These are phyloP conservation scores for Paedocypris micromegethes DNA, from an alignment of 2,797 vertebrate species.

Conservation along the genomic window DNA sequence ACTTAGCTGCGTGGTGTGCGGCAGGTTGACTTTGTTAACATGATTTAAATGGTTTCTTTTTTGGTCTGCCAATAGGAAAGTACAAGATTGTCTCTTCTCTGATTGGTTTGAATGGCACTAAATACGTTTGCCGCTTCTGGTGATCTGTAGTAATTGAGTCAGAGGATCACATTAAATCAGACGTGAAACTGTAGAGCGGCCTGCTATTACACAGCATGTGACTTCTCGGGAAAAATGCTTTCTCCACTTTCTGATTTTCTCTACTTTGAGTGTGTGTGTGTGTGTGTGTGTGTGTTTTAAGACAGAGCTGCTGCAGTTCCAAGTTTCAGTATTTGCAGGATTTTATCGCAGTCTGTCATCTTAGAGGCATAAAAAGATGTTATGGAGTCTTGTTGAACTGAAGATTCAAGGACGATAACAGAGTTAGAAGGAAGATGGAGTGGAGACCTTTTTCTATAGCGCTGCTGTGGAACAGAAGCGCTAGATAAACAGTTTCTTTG, in stretches of 20 bases:
- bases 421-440: neutral
- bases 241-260: neutral
- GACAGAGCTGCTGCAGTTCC: neutral
- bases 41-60: constrained; percentile 9
- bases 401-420: constrained; percentile 1
- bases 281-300: neutral
- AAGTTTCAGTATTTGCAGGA: neutral
- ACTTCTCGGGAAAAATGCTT: neutral
- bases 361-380: neutral
- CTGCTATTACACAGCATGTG: constrained; percentile 17
- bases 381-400: constrained; percentile 4
- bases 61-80: neutral
- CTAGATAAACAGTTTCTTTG: constrained; percentile 17
- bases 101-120: constrained; percentile 5
- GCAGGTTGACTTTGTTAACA: constrained; percentile 2
- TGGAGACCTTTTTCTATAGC: neutral
- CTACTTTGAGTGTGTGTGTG: neutral
- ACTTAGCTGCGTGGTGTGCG: neutral
- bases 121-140: constrained; percentile 12
- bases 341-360: neutral
- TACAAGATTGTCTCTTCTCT: constrained; percentile 21
- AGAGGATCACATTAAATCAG: constrained; percentile 12
- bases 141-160: constrained; percentile 21
- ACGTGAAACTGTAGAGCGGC: constrained; percentile 12
- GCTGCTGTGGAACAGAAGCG: constrained; percentile 11